Evolutionary conservation across 2,113 vertebrate species (phyloP), one percentile per base, ranked within the genome.

Genomic region (Peromyscus californicus): DNA sequence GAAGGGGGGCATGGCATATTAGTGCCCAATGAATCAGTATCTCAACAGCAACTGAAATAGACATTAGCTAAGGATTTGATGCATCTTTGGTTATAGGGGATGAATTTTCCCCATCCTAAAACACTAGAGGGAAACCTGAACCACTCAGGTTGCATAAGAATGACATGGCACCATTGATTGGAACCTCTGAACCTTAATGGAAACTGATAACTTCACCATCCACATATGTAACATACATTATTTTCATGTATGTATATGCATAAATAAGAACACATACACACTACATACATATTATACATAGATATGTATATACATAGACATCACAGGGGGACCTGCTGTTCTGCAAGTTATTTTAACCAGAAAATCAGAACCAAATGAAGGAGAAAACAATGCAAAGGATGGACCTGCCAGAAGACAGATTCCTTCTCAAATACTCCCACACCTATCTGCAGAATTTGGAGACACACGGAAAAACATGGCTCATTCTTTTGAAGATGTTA

Each of bases 131-230:
- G 1, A 22, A 93, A 85, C 63, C 88, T 76, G 84, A 92, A 33
- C 69, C 0, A n/a, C 42, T 10, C 88, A 67, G 72, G 15, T 80
- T 95, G 90, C 45, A 48, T 96, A 92, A 86, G 5, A 39, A 83
- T 69, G 85, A 7, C 29, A 88, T 7, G 13, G 19, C 13, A 24
- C 91, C 74, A 80, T 51, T 26, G 65, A 72, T 70, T 3, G 70
- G 95, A 95, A 89, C 31, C 29, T 93, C 59, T 94, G 51, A 79
- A 93, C 83, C 57, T 67, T 94, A 97, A 80, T 33, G 36, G 33
- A 82, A 86, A 78, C 24, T 31, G 6, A 92, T 96, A 95, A 91
- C 24, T 7, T 39, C 33, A 22, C 69, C 22, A 82, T 51, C 65
- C 85, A 86, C 84, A 59, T 51, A 59, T 67, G 48, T 76, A 88